Evolutionary conservation across 2,797 vertebrate genomes (phyloP).

Genomic region (Intellagama lesueurii): DNA sequence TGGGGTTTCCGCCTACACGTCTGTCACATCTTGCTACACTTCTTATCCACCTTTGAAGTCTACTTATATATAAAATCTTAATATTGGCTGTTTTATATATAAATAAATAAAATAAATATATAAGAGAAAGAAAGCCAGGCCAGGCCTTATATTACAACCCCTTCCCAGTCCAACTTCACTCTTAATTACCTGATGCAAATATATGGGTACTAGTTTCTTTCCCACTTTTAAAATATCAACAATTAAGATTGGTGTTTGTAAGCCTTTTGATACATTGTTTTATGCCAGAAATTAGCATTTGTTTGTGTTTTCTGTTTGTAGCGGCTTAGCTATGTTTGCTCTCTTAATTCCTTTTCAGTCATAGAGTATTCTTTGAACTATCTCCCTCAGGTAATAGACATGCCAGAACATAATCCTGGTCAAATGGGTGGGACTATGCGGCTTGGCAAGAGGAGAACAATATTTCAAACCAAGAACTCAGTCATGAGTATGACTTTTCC

Average conservation of each 20-base stretch:
- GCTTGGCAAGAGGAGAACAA: conserved; percentile 91
- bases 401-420: conserved; percentile 96
- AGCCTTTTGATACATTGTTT: neutral
- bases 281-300: neutral
- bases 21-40: neutral
- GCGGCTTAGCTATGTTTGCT: neutral
- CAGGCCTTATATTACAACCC: neutral
- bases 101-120: neutral
- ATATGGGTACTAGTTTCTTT: neutral
- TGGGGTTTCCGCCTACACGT: neutral
- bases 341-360: neutral
- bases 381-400: conserved; percentile 90
- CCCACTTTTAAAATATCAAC: neutral
- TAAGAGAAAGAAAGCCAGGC: neutral
- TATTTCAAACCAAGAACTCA: conserved; percentile 88
- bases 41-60: neutral
- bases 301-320: neutral
- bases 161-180: too few relatives aligned
- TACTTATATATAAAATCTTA: neutral
- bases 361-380: conserved; percentile 25
- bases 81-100: neutral
- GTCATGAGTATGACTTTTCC: conserved; percentile 83
- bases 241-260: neutral
- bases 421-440: conserved; percentile 97
- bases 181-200: neutral